phyloP scores from a whole-genome alignment of 2,797 vertebrate species.

The Gephyroberyx darwinii region DNA sequence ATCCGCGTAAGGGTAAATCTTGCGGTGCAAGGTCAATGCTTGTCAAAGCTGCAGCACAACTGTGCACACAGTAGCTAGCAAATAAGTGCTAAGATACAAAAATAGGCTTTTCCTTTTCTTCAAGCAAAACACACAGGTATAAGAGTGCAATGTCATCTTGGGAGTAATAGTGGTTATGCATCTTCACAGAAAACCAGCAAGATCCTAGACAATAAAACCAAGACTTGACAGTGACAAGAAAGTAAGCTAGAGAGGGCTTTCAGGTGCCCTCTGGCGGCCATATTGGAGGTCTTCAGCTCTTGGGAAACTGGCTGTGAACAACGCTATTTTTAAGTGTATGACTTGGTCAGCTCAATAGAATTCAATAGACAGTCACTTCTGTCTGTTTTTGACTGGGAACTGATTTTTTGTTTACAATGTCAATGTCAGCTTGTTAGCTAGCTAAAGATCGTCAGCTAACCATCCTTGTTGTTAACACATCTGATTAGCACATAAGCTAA shows the following conservation, averaged over 20 bases:
- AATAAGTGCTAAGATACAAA: slow-evolving; percentile 48
- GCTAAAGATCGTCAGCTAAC: too few relatives aligned
- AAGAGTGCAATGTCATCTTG: slow-evolving; percentile 36
- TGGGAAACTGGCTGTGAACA: too few relatives aligned
- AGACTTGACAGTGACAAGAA: background rate
- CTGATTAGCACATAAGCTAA: too few relatives aligned
- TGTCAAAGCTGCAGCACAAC: slow-evolving; percentile 36
- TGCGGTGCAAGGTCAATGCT: slow-evolving; percentile 35
- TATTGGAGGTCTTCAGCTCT: background rate
- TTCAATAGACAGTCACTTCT: too few relatives aligned
- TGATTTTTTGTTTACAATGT: too few relatives aligned
- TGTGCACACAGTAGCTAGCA: background rate
- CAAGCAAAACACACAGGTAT: slow-evolving; percentile 21
- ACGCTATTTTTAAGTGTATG: too few relatives aligned
- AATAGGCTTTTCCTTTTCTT: slow-evolving; percentile 38
- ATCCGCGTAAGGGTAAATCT: background rate
- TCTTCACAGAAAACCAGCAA: slow-evolving; percentile 29
- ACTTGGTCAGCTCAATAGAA: too few relatives aligned
- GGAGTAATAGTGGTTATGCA: slow-evolving; percentile 30
- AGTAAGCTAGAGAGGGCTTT: background rate
- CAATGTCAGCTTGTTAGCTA: too few relatives aligned
- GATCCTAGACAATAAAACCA: slow-evolving; percentile 3
- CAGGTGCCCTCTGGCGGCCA: slow-evolving; percentile 26
- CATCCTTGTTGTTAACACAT: too few relatives aligned
- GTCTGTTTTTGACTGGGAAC: too few relatives aligned